phyloP scores from a whole-genome alignment of 2,113 vertebrate genomes.

The Enhydra lutris region DNA sequence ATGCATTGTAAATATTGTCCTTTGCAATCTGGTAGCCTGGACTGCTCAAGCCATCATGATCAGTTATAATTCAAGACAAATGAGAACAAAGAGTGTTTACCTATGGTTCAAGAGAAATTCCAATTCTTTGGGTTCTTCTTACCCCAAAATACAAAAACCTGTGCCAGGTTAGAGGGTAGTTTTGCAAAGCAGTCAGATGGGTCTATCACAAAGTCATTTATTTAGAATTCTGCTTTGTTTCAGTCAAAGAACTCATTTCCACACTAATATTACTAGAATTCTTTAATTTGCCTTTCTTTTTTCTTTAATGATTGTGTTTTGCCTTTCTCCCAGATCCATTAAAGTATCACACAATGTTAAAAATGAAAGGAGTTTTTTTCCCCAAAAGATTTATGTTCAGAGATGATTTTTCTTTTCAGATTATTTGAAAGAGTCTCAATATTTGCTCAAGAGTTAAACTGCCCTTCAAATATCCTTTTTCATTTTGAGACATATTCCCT shows the following conservation, averaged over 20 bases:
- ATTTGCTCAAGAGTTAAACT: conserved; percentile 66
- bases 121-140: conserved; percentile 46
- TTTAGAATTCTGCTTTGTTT: conserved; percentile 45
- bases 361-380: conserved; percentile 52
- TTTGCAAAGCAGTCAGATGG: conserved; percentile 66
- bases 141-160: conserved; percentile 24
- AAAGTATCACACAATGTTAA: conserved; percentile 48
- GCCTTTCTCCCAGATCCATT: conserved; percentile 52
- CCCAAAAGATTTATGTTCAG: conserved; percentile 45
- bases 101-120: conserved; percentile 24
- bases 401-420: conserved; percentile 46
- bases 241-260: conserved; percentile 52
- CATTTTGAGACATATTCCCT: conserved; percentile 29
- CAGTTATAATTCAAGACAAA: conserved; percentile 47
- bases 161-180: conserved; percentile 27
- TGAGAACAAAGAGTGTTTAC: conserved; percentile 30
- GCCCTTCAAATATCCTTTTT: conserved; percentile 58
- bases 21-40: conserved; percentile 24
- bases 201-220: conserved; percentile 65
- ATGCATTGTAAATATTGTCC: neutral
- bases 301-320: conserved; percentile 57
- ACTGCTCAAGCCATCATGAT: neutral
- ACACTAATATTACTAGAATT: conserved; percentile 53
- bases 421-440: conserved; percentile 59
- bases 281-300: conserved; percentile 64